Evolutionary conservation across 2,888 invertebrate species (phyloP).

Genomic region (Harmothoe impar): DNA sequence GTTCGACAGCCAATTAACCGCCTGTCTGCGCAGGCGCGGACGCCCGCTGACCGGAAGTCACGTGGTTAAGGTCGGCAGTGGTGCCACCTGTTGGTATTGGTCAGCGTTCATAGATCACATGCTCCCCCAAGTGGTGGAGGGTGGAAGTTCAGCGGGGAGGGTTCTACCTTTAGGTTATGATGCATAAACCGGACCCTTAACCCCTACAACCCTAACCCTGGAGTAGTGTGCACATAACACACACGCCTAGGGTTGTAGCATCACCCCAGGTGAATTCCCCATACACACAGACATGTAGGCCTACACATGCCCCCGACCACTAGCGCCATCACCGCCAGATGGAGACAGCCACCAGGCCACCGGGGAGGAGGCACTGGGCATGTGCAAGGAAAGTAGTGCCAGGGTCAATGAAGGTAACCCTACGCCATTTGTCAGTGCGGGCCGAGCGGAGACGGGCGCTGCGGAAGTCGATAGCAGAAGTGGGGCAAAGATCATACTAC

Average conservation of each 20-base stretch:
- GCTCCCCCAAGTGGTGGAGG: too few relatives aligned
- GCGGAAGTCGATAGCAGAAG: slow-evolving; percentile 26
- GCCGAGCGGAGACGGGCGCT: neutral
- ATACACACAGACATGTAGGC: neutral
- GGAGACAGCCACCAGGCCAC: neutral
- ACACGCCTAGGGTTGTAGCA: neutral
- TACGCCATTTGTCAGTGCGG: slow-evolving; percentile 43
- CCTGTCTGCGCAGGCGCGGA: slow-evolving; percentile 39
- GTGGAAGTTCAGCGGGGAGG: too few relatives aligned
- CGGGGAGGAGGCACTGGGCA: slow-evolving; percentile 15
- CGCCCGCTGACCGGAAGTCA: slow-evolving; percentile 52
- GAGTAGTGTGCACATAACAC: too few relatives aligned
- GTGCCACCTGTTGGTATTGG: slow-evolving; percentile 48
- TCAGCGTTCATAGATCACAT: slow-evolving; percentile 37
- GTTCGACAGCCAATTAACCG: slow-evolving; percentile 53
- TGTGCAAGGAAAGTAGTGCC: slow-evolving; percentile 12
- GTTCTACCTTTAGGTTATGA: too few relatives aligned
- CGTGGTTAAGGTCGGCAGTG: slow-evolving; percentile 31
- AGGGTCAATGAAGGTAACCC: slow-evolving; percentile 43
- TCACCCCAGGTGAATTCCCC: neutral
- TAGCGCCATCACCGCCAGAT: neutral
- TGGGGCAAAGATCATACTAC: slow-evolving; percentile 52
- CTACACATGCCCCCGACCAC: too few relatives aligned
- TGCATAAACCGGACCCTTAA: too few relatives aligned
- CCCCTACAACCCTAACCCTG: too few relatives aligned